Evolutionary conservation across 2,113 vertebrate genomes (phyloP).

Genomic region (Engystomops pustulosus): DNA sequence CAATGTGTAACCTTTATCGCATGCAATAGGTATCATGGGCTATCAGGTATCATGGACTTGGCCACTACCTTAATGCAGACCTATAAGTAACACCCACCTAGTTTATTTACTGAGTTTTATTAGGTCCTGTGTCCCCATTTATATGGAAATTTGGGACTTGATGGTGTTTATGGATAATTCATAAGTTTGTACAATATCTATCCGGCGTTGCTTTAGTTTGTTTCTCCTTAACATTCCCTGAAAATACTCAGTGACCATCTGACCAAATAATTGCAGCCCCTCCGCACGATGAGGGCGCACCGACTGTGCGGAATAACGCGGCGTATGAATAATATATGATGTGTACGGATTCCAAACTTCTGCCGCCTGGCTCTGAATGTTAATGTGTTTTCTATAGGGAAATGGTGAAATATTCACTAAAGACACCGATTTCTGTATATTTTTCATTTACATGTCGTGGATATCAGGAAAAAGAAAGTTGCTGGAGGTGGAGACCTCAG

Average conservation of each 20-base stretch:
- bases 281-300: not conserved
- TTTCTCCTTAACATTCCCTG: not conserved
- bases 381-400: not conserved
- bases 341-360: not conserved
- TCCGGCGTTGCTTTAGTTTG: not conserved
- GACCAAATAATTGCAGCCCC: conserved; percentile 22
- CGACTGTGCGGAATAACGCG: not conserved
- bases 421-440: not conserved
- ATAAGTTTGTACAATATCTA: not conserved
- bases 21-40: too few species aligned
- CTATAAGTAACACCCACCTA: too few species aligned
- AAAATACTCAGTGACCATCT: conserved; percentile 9
- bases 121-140: not conserved
- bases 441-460: too few species aligned
- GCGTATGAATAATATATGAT: not conserved
- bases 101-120: not conserved
- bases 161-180: not conserved
- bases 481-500: too few species aligned
- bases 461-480: too few species aligned
- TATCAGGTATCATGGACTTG: too few species aligned
- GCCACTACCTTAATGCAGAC: too few species aligned
- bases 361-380: not conserved
- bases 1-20: too few species aligned
- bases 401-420: not conserved
- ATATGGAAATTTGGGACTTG: not conserved